Evolutionary conservation across 2,113 vertebrate species (phyloP), one percentile per base, ranked within the genome.

Genomic region (Heptranchias perlo): DNA sequence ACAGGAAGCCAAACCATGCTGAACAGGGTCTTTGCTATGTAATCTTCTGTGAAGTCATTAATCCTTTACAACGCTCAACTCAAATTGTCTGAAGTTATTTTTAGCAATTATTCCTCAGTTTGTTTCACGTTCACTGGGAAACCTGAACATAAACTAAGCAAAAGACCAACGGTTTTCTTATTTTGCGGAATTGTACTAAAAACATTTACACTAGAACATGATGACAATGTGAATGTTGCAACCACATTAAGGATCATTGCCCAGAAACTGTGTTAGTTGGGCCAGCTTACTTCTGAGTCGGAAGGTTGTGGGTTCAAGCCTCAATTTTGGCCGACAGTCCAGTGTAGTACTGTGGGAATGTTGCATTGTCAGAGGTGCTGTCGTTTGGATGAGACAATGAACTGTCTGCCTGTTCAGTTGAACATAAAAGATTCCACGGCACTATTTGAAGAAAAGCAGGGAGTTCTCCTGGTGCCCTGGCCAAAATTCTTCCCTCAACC

Each of bases 241-340:
- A 25, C 84, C 84, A 87, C 44, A 25, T 28, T 10, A 52, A 69
- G 65, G 23, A 52, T 52, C 52, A 54, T 11, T 52, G 47, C 23
- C 86, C 86, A 87, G 25, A 87, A 86, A 86, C 82, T 86, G 44
- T 11, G n/a, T n/a, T n/a, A n/a, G n/a, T n/a, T n/a, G n/a, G n/a
- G n/a, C n/a, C n/a, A n/a, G n/a, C 5, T 58, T 31, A 1, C 49
- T 54, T 89, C 28, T 31, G 25, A 52, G 11, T 35, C 86, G 35
- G 86, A 10, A 58, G 49, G 25, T 31, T 54, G 28, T 58, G 86
- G 13, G 10, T 58, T 89, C 47, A 58, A 58, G 25, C 49, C 49
- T 13, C 49, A 28, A 89, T 54, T 2, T 0, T 54, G 2, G 10
- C 28, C 2, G 44, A 14, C 86, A 4, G 73, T 25, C 69, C 25